Conservation (phyloP, 2,113 vertebrate genomes). For the Thryonomys swinderianus region DNA sequence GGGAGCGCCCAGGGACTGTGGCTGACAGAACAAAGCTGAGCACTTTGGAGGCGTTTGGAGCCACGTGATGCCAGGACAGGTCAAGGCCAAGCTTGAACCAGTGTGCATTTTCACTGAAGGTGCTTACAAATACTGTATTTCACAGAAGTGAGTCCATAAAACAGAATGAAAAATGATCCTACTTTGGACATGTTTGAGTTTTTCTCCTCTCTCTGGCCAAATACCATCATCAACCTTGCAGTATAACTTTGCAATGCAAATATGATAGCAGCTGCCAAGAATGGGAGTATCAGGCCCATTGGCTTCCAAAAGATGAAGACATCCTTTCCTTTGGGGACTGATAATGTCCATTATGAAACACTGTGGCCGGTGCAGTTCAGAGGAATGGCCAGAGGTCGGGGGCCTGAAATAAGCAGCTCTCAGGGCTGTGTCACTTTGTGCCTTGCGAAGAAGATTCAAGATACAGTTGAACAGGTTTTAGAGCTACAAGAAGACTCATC, state of each 20-base stretch:
- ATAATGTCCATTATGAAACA: conserved; percentile 41
- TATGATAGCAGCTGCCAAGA: conserved; percentile 69
- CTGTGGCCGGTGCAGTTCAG: not conserved
- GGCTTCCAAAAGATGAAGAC: conserved; percentile 71
- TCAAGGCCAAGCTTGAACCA: conserved; percentile 64
- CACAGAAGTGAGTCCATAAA: conserved; percentile 73
- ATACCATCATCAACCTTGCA: conserved; percentile 69
- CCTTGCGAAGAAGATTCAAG: conserved; percentile 69
- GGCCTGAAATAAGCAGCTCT: conserved; percentile 61
- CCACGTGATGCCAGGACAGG: conserved; percentile 53
- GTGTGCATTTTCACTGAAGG: conserved; percentile 59
- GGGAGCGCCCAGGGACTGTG: not conserved
- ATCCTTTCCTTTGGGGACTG: conserved; percentile 40
- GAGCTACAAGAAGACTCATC: conserved; percentile 4
- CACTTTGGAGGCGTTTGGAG: conserved; percentile 18
- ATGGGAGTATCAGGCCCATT: conserved; percentile 62
- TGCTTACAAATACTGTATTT: not conserved
- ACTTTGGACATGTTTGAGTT: conserved; percentile 18
- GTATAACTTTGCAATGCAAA: conserved; percentile 66
- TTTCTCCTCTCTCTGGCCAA: conserved; percentile 52
- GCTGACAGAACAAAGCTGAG: not conserved
- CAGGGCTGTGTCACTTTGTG: not conserved
- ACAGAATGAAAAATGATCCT: conserved; percentile 73
- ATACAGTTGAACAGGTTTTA: conserved; percentile 60
- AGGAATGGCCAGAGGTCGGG: conserved; percentile 47